phyloP scores from a whole-genome alignment of 2,888 invertebrate genomes.

The Xylota sylvarum region DNA sequence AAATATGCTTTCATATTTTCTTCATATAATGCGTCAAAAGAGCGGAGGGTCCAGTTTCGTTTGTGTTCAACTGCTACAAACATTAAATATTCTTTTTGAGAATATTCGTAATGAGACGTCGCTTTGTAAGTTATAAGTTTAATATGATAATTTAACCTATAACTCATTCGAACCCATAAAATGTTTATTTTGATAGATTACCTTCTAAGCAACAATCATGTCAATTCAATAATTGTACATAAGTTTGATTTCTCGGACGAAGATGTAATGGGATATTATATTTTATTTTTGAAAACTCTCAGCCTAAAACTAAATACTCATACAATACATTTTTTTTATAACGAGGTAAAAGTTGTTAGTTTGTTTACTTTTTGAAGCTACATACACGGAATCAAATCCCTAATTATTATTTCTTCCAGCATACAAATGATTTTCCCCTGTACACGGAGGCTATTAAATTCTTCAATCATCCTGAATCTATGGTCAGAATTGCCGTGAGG shows the following conservation, averaged over 20 bases:
- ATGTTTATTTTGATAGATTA: conserved; percentile 90
- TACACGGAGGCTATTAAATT: conserved; percentile 99
- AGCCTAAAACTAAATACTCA: conserved; percentile 98
- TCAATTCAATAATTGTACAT: conserved; percentile 99
- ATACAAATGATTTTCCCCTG: conserved; percentile 99
- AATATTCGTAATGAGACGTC: conserved; percentile 99
- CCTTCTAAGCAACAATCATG: conserved; percentile 99
- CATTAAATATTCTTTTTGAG: conserved; percentile 99
- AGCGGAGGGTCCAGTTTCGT: conserved; percentile 97
- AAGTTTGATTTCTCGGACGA: conserved; percentile 99
- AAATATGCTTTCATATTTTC: conserved; percentile 99
- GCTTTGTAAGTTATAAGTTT: conserved; percentile 93
- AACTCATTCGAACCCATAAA: not conserved
- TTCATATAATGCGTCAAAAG: conserved; percentile 98
- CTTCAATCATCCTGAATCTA: conserved; percentile 99
- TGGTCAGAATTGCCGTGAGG: conserved; percentile 99
- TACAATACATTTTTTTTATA: conserved; percentile 99
- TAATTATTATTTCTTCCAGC: conserved; percentile 84
- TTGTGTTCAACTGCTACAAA: conserved; percentile 98
- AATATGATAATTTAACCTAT: not conserved
- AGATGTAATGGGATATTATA: conserved; percentile 99
- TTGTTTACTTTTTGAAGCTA: not conserved
- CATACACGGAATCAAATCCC: not conserved
- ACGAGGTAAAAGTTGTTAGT: conserved; percentile 89
- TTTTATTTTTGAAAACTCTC: conserved; percentile 98